Evolutionary conservation across 2,797 vertebrate species (phyloP).

Genomic region (Coregonus sp.): DNA sequence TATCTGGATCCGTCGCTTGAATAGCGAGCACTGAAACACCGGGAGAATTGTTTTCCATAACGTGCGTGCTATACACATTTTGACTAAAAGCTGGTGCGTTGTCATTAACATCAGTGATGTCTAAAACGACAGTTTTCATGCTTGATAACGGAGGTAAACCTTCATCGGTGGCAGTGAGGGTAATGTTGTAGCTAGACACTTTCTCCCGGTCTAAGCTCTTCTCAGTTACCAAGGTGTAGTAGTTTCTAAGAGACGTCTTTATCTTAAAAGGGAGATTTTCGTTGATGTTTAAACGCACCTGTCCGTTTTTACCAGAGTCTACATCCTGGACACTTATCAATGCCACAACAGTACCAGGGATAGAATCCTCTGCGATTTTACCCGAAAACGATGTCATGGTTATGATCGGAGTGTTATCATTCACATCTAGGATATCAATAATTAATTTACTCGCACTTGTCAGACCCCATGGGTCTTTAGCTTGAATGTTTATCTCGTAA

Average conservation of each 20-base stretch:
- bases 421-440: slow-evolving; percentile 75
- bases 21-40: slow-evolving; percentile 51
- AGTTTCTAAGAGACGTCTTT: slow-evolving; percentile 72
- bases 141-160: slow-evolving; percentile 56
- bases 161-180: slow-evolving; percentile 66
- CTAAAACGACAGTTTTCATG: slow-evolving; percentile 42
- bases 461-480: slow-evolving; percentile 73
- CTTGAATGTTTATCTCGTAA: slow-evolving; percentile 75
- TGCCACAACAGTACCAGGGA: slow-evolving; percentile 68
- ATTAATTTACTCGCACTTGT: slow-evolving; percentile 62
- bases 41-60: slow-evolving; percentile 65
- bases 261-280: slow-evolving; percentile 73
- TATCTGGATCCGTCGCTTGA: slow-evolving; percentile 58
- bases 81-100: slow-evolving; percentile 60
- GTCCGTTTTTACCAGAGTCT: slow-evolving; percentile 76
- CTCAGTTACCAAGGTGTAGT: slow-evolving; percentile 75
- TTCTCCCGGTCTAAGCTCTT: slow-evolving; percentile 71
- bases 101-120: slow-evolving; percentile 67
- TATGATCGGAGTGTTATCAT: slow-evolving; percentile 76
- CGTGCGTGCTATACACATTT: slow-evolving; percentile 43
- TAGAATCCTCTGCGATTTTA: slow-evolving; percentile 62
- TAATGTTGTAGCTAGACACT: slow-evolving; percentile 70
- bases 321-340: slow-evolving; percentile 79
- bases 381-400: slow-evolving; percentile 64
- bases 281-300: slow-evolving; percentile 69